A percentile compares a stretch with the other conserved stretches of the same genome.
phyloP scores from a whole-genome alignment of 2,797 vertebrate species.

The Enteromius unitaeniatus region DNA sequence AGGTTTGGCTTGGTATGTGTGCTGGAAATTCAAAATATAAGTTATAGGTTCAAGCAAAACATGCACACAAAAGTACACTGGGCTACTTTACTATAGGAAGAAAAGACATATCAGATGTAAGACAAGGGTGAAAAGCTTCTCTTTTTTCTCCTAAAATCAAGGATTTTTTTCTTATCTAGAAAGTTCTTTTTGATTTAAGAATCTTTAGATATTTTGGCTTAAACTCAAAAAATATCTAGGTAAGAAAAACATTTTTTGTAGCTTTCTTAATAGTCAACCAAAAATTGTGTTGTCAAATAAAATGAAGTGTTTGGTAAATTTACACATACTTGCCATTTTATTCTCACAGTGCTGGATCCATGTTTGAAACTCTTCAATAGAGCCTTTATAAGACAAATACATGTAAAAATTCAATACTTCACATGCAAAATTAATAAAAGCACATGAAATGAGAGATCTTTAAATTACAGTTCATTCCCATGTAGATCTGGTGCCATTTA shows the following conservation, averaged over 20 bases:
- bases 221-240: no score
- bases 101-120: neutral
- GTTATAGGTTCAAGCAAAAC: conserved; percentile 11
- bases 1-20: conserved; percentile 46
- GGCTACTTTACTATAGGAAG: neutral
- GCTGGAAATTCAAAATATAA: conserved; percentile 36
- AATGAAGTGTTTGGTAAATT: neutral
- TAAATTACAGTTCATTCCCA: neutral
- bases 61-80: neutral
- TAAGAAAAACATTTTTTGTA: no score
- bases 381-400: conserved; percentile 72
- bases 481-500: neutral
- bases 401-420: neutral
- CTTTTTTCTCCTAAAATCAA: no score
- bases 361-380: conserved; percentile 80
- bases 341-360: conserved; percentile 93
- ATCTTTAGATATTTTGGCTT: no score
- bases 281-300: neutral
- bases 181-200: no score
- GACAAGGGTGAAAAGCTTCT: no score
- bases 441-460: conserved; percentile 3
- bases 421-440: neutral
- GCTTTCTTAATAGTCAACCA: neutral
- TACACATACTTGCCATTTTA: conserved; percentile 82
- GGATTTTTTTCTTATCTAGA: no score